Evolutionary conservation across 1,140 invertebrate species (phyloP).

Genomic region (Drosophila insularis): DNA sequence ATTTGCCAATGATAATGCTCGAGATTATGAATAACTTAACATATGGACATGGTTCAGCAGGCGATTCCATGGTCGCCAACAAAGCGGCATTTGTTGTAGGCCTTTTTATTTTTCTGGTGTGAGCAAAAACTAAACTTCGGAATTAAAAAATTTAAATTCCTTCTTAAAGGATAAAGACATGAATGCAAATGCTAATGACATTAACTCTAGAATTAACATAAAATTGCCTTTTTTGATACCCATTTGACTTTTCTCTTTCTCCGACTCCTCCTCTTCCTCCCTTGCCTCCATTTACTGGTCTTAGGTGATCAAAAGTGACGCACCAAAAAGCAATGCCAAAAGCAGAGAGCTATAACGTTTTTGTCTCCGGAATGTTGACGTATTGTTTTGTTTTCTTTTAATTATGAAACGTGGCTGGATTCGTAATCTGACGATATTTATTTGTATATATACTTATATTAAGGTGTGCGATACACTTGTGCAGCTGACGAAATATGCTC

Average conservation of each 20-base stretch:
- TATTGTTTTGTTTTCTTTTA: slow-evolving; percentile 7
- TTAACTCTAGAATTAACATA: no score
- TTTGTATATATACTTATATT: neutral
- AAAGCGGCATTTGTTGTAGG: neutral
- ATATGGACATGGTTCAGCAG: neutral
- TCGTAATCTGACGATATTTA: slow-evolving; percentile 1
- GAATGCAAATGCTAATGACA: no score
- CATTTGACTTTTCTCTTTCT: neutral
- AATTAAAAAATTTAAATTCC: no score
- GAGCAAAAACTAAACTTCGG: no score
- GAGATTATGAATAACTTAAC: neutral
- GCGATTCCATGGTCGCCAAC: neutral
- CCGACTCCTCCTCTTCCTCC: neutral
- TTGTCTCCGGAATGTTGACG: neutral
- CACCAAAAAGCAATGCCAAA: neutral
- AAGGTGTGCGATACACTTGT: neutral
- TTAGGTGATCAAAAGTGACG: slow-evolving; percentile 1
- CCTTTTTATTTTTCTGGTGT: neutral
- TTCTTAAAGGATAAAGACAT: no score
- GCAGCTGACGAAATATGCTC: slow-evolving; percentile 4
- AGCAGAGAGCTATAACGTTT: neutral
- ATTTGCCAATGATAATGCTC: neutral
- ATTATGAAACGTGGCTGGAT: slow-evolving; percentile 6
- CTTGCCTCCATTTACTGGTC: neutral
- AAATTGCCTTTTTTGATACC: no score